A percentile compares a stretch with the other conserved stretches of the same genome.
Conservation (phyloP, 2,797 vertebrate species). For the Tympanoctomys barrerae region DNA sequence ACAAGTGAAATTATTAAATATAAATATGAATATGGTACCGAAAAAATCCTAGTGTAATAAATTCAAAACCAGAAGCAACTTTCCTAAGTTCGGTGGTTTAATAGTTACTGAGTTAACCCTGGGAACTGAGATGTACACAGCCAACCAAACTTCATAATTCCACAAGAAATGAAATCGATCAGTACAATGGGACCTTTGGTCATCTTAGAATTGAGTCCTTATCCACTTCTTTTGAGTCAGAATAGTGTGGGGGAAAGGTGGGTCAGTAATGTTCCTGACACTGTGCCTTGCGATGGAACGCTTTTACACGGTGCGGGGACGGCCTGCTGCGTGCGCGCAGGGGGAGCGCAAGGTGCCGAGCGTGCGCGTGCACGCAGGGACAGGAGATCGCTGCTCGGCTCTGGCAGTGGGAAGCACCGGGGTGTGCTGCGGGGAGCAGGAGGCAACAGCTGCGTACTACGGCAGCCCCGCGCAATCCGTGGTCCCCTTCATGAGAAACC, state of each 20-base stretch:
- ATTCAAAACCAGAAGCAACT: conserved; percentile 51
- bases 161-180: conserved; percentile 45
- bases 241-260: background rate
- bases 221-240: background rate
- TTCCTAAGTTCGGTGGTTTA: background rate
- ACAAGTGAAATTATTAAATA: conserved; percentile 1
- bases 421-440: background rate
- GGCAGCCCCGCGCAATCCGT: background rate
- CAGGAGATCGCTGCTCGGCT: background rate
- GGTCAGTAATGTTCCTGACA: background rate
- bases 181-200: conserved; percentile 1
- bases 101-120: conserved; percentile 6
- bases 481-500: background rate
- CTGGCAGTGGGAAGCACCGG: background rate
- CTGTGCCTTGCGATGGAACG: background rate
- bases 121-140: background rate
- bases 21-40: conserved; percentile 14
- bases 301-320: conserved; percentile 4
- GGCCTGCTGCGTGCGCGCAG: background rate
- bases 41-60: conserved; percentile 51
- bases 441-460: background rate
- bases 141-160: background rate
- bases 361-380: background rate
- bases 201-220: background rate
- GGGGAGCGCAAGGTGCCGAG: background rate